Evolutionary conservation across 1,140 invertebrate species (phyloP).

Genomic region (Elysia chlorotica): DNA sequence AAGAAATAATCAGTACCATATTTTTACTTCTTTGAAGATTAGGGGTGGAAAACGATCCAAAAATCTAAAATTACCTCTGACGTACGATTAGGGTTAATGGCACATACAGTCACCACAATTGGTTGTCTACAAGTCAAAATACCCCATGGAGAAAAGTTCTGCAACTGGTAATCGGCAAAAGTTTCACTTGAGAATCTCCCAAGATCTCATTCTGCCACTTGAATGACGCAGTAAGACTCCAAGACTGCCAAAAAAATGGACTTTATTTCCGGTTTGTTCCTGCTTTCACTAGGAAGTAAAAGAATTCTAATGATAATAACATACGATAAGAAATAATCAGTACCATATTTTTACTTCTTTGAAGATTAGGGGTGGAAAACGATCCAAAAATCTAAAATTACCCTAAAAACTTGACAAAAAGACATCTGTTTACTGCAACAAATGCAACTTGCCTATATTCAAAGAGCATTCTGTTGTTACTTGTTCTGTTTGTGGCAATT

Average conservation of each 20-base stretch:
- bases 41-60: too few relatives aligned
- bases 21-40: too few relatives aligned
- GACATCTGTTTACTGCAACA: background rate
- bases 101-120: too few relatives aligned
- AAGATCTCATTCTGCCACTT: background rate
- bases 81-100: too few relatives aligned
- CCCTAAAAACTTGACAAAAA: constrained; percentile 4
- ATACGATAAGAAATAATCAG: too few relatives aligned
- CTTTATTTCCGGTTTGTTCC: background rate
- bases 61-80: too few relatives aligned
- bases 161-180: too few relatives aligned
- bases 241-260: background rate
- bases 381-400: background rate
- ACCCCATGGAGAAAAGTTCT: background rate
- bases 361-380: too few relatives aligned
- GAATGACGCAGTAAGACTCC: too few relatives aligned
- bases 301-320: too few relatives aligned
- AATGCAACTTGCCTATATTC: background rate
- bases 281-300: background rate
- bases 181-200: background rate
- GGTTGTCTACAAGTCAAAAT: background rate
- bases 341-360: too few relatives aligned
- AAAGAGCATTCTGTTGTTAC: background rate
- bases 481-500: background rate
- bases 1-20: too few relatives aligned